Evolutionary conservation across 1,140 invertebrate genomes (phyloP).

Genomic region (Heliconius melpomene): DNA sequence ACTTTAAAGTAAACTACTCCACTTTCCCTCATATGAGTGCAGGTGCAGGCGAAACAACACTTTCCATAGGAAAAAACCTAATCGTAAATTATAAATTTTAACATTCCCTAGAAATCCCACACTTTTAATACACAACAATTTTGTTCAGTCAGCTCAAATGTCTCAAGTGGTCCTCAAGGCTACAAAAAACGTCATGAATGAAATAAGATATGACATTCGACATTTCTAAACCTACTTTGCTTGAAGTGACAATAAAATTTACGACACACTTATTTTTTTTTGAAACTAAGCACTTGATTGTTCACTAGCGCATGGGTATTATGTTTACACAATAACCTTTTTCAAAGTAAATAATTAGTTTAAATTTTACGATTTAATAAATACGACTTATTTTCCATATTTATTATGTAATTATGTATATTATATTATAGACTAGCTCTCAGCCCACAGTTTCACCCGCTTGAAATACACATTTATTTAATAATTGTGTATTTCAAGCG

Average conservation of each 20-base stretch:
- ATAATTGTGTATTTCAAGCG: no score
- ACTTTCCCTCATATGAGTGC: no score
- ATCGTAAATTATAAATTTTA: neutral
- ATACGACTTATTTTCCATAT: no score
- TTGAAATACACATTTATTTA: no score
- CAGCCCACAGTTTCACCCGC: no score
- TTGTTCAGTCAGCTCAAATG: neutral
- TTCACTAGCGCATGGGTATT: neutral
- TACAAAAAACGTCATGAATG: neutral
- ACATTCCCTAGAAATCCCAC: neutral
- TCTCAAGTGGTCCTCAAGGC: neutral
- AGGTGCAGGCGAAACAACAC: no score
- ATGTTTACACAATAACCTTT: neutral
- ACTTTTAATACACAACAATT: no score
- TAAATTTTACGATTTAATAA: no score
- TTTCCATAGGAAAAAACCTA: no score
- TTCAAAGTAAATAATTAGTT: neutral
- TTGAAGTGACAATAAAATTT: neutral
- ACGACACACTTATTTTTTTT: neutral
- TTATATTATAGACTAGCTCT: no score
- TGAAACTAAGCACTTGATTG: neutral
- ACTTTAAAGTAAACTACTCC: no score
- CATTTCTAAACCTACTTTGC: neutral
- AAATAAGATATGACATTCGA: constrained; percentile 1
- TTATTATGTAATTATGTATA: no score